Conservation (phyloP, 2,888 invertebrate genomes). For the Phasia obesa region DNA sequence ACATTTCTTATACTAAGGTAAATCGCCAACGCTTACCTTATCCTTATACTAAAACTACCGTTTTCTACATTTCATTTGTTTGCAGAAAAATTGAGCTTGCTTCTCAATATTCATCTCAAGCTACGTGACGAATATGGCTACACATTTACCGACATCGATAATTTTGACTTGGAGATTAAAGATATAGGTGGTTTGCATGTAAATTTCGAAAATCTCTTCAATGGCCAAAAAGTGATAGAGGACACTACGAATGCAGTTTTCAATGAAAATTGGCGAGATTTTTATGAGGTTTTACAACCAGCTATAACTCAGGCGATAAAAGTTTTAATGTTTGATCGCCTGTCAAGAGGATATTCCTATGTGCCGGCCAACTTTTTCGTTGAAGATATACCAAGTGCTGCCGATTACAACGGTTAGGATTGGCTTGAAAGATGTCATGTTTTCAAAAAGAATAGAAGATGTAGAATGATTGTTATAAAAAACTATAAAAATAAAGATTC, state of each 20-base stretch:
- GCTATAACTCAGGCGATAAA: slow-evolving; percentile 86
- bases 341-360: slow-evolving; percentile 85
- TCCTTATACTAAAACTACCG: too few species aligned
- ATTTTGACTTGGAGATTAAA: slow-evolving; percentile 85
- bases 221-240: slow-evolving; percentile 81
- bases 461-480: too few species aligned
- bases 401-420: neutral
- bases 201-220: slow-evolving; percentile 87
- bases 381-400: slow-evolving; percentile 82
- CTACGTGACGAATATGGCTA: slow-evolving; percentile 84
- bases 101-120: slow-evolving; percentile 85
- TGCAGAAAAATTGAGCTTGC: slow-evolving; percentile 81
- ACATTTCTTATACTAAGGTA: too few species aligned
- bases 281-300: slow-evolving; percentile 86
- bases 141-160: slow-evolving; percentile 86
- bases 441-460: too few species aligned
- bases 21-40: too few species aligned
- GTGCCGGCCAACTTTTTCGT: slow-evolving; percentile 86
- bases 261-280: slow-evolving; percentile 88
- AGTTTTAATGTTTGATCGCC: slow-evolving; percentile 85
- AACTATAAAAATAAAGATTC: too few species aligned
- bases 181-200: slow-evolving; percentile 86
- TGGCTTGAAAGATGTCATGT: neutral
- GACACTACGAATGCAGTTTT: slow-evolving; percentile 87
- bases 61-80: neutral